phyloP scores from a whole-genome alignment of 2,113 vertebrate genomes.

The Globicephala melas region DNA sequence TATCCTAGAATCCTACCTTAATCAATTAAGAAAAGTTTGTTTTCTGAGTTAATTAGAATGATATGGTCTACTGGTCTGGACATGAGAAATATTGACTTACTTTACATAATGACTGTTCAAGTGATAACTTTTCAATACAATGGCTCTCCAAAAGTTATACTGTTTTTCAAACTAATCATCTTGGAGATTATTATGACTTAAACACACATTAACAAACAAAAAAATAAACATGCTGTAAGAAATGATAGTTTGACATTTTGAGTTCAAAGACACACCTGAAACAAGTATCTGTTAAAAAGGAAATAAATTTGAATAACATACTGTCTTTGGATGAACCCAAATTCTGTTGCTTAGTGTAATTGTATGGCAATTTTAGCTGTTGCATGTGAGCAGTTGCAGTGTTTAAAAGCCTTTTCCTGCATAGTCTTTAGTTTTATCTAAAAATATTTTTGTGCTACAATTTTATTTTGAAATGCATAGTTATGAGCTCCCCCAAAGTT shows the following conservation, averaged over 20 bases:
- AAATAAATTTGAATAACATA: neutral
- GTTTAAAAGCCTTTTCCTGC: neutral
- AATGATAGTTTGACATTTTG: constrained; percentile 1
- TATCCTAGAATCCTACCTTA: neutral
- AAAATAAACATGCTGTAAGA: neutral
- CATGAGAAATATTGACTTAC: neutral
- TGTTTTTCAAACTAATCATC: neutral
- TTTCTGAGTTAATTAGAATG: neutral
- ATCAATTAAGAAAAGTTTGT: constrained; percentile 45
- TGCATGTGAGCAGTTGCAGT: neutral
- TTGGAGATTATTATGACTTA: neutral
- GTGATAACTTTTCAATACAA: neutral
- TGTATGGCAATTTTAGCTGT: neutral
- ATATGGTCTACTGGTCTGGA: neutral
- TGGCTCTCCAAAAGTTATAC: neutral
- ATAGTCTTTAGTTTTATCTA: neutral
- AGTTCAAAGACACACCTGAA: constrained; percentile 18
- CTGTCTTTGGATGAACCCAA: neutral
- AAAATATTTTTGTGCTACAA: neutral
- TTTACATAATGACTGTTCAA: neutral
- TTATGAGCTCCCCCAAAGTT: neutral
- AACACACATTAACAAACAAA: neutral
- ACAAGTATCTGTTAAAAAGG: neutral
- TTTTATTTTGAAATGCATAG: constrained; percentile 34
- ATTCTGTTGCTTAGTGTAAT: neutral